Percentiles rank a stretch among this genome's conserved stretches.
phyloP scores from a whole-genome alignment of 2,888 invertebrate species.

The Linhomoeus sp. region DNA sequence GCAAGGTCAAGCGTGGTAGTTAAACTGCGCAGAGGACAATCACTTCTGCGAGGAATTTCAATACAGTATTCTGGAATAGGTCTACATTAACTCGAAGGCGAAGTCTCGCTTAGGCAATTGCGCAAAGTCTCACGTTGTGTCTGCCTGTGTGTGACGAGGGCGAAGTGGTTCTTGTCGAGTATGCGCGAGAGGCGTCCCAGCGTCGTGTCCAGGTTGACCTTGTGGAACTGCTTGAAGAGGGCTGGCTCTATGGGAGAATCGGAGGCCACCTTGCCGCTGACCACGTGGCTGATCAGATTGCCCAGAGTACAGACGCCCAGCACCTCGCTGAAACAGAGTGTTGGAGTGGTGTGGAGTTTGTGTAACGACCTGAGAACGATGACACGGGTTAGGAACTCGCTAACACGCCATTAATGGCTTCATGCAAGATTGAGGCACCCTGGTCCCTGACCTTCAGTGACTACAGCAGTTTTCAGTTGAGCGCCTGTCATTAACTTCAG shows the following conservation, averaged over 20 bases:
- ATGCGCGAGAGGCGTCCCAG: conserved; percentile 55
- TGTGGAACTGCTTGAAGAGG: conserved; percentile 50
- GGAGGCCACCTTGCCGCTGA: conserved; percentile 38
- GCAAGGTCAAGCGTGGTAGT: neutral
- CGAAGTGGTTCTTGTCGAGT: conserved; percentile 57
- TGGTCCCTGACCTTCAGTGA: no score
- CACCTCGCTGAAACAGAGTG: conserved; percentile 34
- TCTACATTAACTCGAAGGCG: no score
- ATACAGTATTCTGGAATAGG: no score
- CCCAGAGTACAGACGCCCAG: conserved; percentile 51
- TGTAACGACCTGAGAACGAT: no score
- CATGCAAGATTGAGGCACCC: no score
- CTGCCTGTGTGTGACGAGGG: conserved; percentile 43
- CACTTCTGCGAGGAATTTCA: no score
- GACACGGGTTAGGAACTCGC: no score
- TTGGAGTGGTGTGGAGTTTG: neutral
- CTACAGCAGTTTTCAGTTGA: no score
- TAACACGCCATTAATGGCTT: no score
- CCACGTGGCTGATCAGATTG: conserved; percentile 45
- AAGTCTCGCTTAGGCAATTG: no score
- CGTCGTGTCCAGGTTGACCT: conserved; percentile 43
- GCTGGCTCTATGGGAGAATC: conserved; percentile 45
- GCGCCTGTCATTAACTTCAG: no score
- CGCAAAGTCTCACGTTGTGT: conserved; percentile 35
- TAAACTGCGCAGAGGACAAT: neutral